A percentile compares a stretch with the other conserved stretches of the same genome.
Conservation (phyloP, 1,140 invertebrate genomes). For the Leptoteleia sp. region DNA sequence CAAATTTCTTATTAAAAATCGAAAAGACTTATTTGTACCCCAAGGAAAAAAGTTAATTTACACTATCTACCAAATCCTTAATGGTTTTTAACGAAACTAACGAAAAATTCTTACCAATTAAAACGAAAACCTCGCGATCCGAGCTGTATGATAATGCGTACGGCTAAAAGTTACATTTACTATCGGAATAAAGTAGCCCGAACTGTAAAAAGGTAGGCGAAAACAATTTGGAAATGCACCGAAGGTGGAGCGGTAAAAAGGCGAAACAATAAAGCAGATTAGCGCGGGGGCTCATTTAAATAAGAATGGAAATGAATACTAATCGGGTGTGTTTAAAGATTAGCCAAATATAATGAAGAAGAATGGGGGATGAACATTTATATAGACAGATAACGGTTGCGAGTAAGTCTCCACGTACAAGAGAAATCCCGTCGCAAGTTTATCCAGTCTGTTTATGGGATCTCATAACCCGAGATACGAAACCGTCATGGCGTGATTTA, state of each 20-base stretch:
- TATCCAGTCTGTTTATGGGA: slow-evolving; percentile 68
- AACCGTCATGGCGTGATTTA: slow-evolving; percentile 72
- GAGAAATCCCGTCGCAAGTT: slow-evolving; percentile 48
- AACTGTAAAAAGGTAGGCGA: slow-evolving; percentile 9
- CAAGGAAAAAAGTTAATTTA: no score
- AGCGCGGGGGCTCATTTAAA: slow-evolving; percentile 27
- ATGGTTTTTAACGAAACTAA: no score
- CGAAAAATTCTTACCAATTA: no score
- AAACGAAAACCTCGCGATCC: no score
- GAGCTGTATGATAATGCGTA: slow-evolving; percentile 22
- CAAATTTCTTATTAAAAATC: no score
- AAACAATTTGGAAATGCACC: slow-evolving; percentile 37
- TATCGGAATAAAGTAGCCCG: slow-evolving; percentile 16
- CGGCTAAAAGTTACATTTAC: slow-evolving; percentile 23
- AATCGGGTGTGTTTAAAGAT: slow-evolving; percentile 53
- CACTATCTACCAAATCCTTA: no score
- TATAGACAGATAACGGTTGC: slow-evolving; percentile 54
- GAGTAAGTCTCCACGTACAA: slow-evolving; percentile 45
- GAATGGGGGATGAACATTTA: slow-evolving; percentile 45
- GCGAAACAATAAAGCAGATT: slow-evolving; percentile 41
- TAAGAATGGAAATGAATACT: slow-evolving; percentile 46
- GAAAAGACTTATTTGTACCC: no score
- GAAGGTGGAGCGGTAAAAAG: not conserved
- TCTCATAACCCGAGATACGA: slow-evolving; percentile 72
- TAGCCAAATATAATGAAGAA: slow-evolving; percentile 63